Conservation (phyloP, 2,113 vertebrate genomes). For the Anseranas semipalmata region DNA sequence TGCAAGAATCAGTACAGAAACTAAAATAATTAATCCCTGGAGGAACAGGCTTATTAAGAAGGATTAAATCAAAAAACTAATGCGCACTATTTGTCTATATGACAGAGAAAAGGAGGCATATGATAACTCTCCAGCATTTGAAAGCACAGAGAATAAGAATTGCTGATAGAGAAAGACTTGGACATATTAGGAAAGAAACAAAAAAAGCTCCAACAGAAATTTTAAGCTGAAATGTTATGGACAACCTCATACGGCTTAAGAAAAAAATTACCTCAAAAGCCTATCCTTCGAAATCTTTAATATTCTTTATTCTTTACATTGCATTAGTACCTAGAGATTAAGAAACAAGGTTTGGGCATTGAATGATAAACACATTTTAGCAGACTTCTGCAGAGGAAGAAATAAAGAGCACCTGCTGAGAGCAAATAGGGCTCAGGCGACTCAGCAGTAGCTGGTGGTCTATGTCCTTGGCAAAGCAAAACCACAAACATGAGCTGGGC, state of each 20-base stretch:
- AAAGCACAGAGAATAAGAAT: neutral
- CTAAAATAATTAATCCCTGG: conserved; percentile 72
- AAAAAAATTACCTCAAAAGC: neutral
- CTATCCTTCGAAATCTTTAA: neutral
- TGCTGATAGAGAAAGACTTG: conserved; percentile 6
- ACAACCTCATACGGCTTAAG: neutral
- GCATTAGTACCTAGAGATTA: neutral
- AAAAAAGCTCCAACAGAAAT: neutral
- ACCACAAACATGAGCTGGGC: neutral
- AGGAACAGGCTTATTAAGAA: conserved; percentile 68
- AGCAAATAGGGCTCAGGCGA: neutral
- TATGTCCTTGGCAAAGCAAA: neutral
- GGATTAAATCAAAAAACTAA: conserved; percentile 72
- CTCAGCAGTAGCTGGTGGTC: neutral
- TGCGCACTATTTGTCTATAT: conserved; percentile 30
- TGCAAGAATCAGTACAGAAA: conserved; percentile 63
- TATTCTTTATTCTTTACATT: neutral
- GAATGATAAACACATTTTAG: neutral
- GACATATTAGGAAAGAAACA: neutral
- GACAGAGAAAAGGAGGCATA: conserved; percentile 53
- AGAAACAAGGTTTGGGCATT: neutral
- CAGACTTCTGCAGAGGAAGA: neutral
- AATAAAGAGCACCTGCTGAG: neutral
- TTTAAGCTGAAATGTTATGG: neutral
- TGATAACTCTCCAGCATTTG: conserved; percentile 28